Conservation (phyloP, 2,888 invertebrate species). For the Tachina lurida region DNA sequence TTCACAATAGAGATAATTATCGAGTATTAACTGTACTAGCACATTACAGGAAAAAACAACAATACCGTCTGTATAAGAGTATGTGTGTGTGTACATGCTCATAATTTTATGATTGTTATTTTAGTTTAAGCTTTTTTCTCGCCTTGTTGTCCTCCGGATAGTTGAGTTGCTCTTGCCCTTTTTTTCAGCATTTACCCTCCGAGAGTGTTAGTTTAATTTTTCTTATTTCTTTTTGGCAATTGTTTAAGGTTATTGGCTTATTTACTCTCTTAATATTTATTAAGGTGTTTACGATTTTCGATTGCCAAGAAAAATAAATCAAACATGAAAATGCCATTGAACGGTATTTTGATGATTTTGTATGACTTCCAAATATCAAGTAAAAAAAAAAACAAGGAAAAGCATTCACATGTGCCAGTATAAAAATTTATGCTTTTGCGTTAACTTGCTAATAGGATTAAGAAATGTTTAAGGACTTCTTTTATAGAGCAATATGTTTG, state of each 20-base stretch:
- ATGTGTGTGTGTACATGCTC: constrained; percentile 35
- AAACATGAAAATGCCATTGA: constrained; percentile 64
- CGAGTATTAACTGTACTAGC: not conserved
- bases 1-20: too few relatives aligned
- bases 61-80: constrained; percentile 28
- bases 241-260: constrained; percentile 68
- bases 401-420: constrained; percentile 28
- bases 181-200: constrained; percentile 1
- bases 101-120: constrained; percentile 68
- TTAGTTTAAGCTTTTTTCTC: constrained; percentile 36
- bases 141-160: not conserved
- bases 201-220: constrained; percentile 31
- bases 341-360: constrained; percentile 54
- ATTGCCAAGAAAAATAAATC: constrained; percentile 66
- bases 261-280: constrained; percentile 64
- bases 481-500: not conserved
- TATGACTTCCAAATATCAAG: constrained; percentile 41
- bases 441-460: constrained; percentile 15
- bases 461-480: not conserved
- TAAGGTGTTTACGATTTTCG: constrained; percentile 67
- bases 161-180: constrained; percentile 9
- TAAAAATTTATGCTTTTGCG: constrained; percentile 2
- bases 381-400: not conserved
- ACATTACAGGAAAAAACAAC: constrained; percentile 66
- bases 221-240: constrained; percentile 44